A percentile compares a stretch with the other conserved stretches of the same genome.
phyloP scores from a whole-genome alignment of 2,113 vertebrate genomes.

The Podarcis raffonei region DNA sequence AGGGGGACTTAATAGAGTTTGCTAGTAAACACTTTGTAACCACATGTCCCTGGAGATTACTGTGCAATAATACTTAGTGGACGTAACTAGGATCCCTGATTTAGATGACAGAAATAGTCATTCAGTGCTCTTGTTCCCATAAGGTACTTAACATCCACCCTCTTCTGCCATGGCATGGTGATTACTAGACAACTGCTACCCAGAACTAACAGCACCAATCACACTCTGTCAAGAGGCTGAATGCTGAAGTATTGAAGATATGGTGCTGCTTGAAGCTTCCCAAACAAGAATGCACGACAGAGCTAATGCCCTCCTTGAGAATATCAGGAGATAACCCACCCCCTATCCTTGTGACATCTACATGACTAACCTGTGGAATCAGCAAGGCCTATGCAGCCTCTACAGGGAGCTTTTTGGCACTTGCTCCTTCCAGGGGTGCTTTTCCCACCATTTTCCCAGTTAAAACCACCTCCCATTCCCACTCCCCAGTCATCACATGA shows the following conservation, averaged over 20 bases:
- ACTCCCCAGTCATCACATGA: too few relatives aligned
- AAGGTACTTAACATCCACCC: slow-evolving; percentile 5
- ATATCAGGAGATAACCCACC: not conserved
- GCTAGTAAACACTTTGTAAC: slow-evolving; percentile 68
- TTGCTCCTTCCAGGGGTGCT: not conserved
- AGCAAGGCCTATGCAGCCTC: not conserved
- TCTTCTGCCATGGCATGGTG: slow-evolving; percentile 2
- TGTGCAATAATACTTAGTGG: slow-evolving; percentile 53
- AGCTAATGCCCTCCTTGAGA: not conserved
- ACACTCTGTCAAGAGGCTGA: not conserved
- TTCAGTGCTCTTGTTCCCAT: slow-evolving; percentile 30
- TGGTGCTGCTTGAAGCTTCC: not conserved
- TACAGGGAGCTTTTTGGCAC: not conserved
- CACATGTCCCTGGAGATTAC: slow-evolving; percentile 52
- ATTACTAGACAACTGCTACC: not conserved
- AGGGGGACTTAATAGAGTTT: slow-evolving; percentile 56
- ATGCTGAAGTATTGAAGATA: not conserved
- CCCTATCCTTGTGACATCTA: not conserved
- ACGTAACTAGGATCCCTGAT: slow-evolving; percentile 37
- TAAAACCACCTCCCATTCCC: not conserved
- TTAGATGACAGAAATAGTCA: slow-evolving; percentile 61
- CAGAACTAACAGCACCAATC: not conserved
- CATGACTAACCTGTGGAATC: not conserved
- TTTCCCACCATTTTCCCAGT: not conserved
- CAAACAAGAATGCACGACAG: not conserved